Evolutionary conservation across 2,113 vertebrate genomes (phyloP).

Genomic region (Calonectris borealis): DNA sequence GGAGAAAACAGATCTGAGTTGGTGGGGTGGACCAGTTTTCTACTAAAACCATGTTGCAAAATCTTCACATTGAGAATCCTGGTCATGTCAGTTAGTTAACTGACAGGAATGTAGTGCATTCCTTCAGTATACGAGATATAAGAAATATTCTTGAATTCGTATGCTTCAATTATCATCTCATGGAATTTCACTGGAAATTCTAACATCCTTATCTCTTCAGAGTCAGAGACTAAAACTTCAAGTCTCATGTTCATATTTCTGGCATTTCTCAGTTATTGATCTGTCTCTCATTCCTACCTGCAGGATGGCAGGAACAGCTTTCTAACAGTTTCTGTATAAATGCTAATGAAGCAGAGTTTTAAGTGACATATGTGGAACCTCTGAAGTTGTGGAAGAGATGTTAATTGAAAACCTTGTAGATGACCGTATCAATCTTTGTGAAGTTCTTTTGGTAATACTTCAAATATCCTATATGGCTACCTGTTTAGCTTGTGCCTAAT

Average conservation of each 20-base stretch:
- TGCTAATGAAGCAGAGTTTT: not conserved
- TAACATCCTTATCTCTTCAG: not conserved
- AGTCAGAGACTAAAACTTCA: not conserved
- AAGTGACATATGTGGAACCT: not conserved
- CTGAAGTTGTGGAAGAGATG: not conserved
- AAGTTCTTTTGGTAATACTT: not conserved
- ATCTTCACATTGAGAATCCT: not conserved
- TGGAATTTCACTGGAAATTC: not conserved
- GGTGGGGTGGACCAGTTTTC: not conserved
- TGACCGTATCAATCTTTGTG: not conserved
- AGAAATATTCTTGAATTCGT: not conserved
- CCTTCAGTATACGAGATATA: not conserved
- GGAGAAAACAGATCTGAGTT: not conserved
- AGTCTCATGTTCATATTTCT: not conserved
- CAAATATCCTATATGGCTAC: not conserved
- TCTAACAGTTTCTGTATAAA: not conserved
- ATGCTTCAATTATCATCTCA: not conserved
- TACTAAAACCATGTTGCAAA: not conserved
- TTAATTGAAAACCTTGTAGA: not conserved
- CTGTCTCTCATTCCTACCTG: not conserved
- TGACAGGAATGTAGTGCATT: not conserved
- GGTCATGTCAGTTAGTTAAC: not conserved
- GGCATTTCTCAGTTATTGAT: not conserved
- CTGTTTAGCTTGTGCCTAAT: not conserved
- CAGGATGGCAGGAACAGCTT: not conserved